A percentile compares a stretch with the other conserved stretches of the same genome.
These are phyloP conservation scores for Zalophus californianus DNA, from an alignment of 2,797 vertebrate genomes.

Conservation along the genomic window DNA sequence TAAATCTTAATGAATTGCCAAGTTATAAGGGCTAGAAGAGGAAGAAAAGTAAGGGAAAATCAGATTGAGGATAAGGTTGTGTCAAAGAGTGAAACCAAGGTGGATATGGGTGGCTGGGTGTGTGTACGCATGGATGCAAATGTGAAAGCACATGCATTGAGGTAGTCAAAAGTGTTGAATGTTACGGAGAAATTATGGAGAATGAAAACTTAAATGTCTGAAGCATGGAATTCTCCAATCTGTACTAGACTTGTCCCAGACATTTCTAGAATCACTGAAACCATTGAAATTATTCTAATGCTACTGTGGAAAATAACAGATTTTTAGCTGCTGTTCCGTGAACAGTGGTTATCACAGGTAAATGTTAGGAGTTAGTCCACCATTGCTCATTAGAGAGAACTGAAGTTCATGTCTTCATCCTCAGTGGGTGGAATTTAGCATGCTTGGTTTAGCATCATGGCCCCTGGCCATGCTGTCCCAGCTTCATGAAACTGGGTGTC, in stretches of 20 bases:
- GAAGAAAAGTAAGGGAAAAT: not conserved
- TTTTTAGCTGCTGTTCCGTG: not conserved
- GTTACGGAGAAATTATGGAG: not conserved
- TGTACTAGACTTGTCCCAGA: not conserved
- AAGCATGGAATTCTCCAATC: not conserved
- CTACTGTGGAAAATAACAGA: not conserved
- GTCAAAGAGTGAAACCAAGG: not conserved
- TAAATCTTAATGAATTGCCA: not conserved
- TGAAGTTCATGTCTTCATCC: not conserved
- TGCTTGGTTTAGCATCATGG: not conserved
- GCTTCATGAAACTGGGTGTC: not conserved
- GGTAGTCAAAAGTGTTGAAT: not conserved
- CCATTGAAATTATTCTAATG: not conserved
- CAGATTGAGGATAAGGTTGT: not conserved
- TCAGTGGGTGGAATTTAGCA: not conserved
- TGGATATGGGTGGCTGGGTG: not conserved
- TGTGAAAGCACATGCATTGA: not conserved
- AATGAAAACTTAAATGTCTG: not conserved
- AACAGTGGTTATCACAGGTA: not conserved
- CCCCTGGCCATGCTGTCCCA: not conserved
- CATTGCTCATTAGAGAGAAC: not conserved
- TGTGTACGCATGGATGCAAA: too few relatives aligned
- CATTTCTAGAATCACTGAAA: conserved; percentile 26
- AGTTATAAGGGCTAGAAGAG: not conserved
- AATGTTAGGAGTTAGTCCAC: not conserved